Conservation (phyloP, 2,113 vertebrate genomes). For the Motacilla tschutschensis region DNA sequence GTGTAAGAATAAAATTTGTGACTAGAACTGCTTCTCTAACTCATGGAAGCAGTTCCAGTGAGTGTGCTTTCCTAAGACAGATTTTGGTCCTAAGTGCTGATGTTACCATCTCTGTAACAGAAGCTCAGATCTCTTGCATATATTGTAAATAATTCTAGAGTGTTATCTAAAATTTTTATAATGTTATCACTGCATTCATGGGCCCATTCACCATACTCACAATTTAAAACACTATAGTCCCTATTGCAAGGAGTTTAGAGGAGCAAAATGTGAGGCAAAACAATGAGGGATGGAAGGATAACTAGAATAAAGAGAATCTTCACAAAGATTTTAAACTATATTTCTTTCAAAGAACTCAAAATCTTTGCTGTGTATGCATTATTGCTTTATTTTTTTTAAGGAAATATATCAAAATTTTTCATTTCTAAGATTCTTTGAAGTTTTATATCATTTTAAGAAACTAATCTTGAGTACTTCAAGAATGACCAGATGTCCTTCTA, state of each 20-base stretch:
- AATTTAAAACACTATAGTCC: neutral
- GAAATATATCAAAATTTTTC: neutral
- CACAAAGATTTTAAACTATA: neutral
- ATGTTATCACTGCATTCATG: neutral
- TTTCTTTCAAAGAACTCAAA: neutral
- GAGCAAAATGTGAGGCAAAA: accelerated
- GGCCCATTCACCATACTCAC: neutral
- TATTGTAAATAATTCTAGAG: neutral
- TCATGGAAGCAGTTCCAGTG: neutral
- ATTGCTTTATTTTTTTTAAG: neutral
- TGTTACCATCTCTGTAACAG: neutral
- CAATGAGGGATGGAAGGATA: neutral
- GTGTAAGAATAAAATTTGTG: neutral
- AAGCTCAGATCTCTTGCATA: neutral
- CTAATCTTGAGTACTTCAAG: neutral
- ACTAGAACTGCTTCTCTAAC: neutral
- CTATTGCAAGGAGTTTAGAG: neutral
- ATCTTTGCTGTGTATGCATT: neutral
- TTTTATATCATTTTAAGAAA: neutral
- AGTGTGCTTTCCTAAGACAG: neutral
- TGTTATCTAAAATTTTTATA: neutral
- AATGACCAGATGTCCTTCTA: neutral
- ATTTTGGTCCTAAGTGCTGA: neutral
- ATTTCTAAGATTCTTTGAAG: neutral
- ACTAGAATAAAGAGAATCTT: neutral